A percentile compares a stretch with the other conserved stretches of the same genome.
Conservation (phyloP, 2,888 invertebrate species). For the Galerucella pusilla region DNA sequence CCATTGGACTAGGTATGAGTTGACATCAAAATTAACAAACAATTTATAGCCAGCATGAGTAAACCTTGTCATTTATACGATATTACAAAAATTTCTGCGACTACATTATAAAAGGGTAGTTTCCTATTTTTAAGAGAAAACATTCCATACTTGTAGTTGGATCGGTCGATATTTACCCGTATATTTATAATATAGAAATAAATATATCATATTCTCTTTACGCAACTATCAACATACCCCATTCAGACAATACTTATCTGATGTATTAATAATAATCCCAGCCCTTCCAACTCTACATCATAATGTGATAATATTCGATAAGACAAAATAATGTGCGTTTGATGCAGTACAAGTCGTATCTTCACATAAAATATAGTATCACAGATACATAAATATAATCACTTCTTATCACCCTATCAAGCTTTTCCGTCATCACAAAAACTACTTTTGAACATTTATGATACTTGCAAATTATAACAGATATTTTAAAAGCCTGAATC, state of each 20-base stretch:
- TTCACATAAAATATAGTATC: constrained; percentile 33
- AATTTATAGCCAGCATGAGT: too few species aligned
- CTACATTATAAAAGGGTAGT: not conserved
- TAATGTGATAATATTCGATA: too few species aligned
- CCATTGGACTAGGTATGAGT: too few species aligned
- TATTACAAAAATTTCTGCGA: too few species aligned
- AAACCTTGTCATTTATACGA: too few species aligned
- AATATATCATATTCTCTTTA: not conserved
- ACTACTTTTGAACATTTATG: constrained; percentile 3
- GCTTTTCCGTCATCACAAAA: constrained; percentile 20
- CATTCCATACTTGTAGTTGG: not conserved
- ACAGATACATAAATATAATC: constrained; percentile 36
- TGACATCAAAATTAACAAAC: too few species aligned
- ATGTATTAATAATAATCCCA: too few species aligned
- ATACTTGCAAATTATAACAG: not conserved
- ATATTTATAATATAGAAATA: not conserved
- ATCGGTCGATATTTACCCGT: not conserved
- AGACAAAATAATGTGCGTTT: not conserved
- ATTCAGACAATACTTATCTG: too few species aligned
- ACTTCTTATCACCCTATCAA: constrained; percentile 11
- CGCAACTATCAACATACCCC: not conserved
- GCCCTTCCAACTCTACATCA: too few species aligned
- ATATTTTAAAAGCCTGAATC: not conserved
- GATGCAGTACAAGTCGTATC: constrained; percentile 24
- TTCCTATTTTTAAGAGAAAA: not conserved